These are phyloP conservation scores for Paraplagusia blochii DNA, from an alignment of 2,113 vertebrate species.

Conservation along the genomic window DNA sequence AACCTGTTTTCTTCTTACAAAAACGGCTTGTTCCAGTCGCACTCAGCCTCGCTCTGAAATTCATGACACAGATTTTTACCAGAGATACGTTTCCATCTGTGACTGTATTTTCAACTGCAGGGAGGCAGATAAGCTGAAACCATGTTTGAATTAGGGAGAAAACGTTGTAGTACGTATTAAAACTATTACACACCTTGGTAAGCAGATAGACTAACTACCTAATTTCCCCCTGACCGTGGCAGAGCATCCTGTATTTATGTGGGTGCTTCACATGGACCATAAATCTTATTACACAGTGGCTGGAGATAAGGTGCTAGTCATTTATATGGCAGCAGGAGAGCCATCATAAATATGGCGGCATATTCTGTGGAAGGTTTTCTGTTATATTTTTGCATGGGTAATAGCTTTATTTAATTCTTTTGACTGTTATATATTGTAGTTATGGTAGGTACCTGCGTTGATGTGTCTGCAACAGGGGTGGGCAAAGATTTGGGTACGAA, in stretches of 20 bases:
- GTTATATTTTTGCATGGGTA: neutral
- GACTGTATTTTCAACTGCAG: neutral
- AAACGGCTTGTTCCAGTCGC: neutral
- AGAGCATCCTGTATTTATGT: slow-evolving; percentile 24
- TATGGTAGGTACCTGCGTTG: too few relatives aligned
- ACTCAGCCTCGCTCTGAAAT: slow-evolving; percentile 1
- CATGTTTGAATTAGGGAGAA: slow-evolving; percentile 1
- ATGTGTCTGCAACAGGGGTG: too few relatives aligned
- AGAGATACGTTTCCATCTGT: neutral
- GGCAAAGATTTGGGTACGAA: too few relatives aligned
- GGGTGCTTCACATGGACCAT: slow-evolving; percentile 29
- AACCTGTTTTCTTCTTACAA: neutral
- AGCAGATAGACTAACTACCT: slow-evolving; percentile 15
- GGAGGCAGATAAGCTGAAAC: slow-evolving; percentile 5
- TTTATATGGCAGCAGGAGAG: slow-evolving; percentile 42
- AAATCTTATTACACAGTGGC: slow-evolving; percentile 44
- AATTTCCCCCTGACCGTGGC: slow-evolving; percentile 42
- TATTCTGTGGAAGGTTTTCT: slow-evolving; percentile 21
- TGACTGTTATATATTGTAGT: too few relatives aligned
- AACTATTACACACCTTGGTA: slow-evolving; percentile 7
- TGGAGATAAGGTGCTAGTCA: slow-evolving; percentile 47
- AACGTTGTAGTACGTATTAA: slow-evolving; percentile 10
- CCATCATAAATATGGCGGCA: slow-evolving; percentile 34
- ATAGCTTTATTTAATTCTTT: too few relatives aligned
- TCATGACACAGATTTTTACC: slow-evolving; percentile 5